Conservation (phyloP, 2,888 invertebrate species). For the Trichogramma evanescens region DNA sequence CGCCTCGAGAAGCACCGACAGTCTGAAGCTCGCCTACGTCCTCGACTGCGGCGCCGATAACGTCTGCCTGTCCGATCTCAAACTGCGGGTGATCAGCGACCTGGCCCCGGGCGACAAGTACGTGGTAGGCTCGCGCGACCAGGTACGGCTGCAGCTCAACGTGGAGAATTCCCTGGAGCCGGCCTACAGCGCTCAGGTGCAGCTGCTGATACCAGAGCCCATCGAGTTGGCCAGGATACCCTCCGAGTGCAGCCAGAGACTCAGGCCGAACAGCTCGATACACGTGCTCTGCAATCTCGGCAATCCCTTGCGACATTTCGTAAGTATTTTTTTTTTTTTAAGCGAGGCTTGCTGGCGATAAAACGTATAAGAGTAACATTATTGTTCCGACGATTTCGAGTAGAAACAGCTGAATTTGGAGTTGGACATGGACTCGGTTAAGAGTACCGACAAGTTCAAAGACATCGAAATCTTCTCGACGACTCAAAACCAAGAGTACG, state of each 20-base stretch:
- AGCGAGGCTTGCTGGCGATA: neutral
- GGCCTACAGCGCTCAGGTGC: slow-evolving; percentile 30
- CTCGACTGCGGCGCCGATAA: slow-evolving; percentile 35
- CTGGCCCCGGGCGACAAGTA: slow-evolving; percentile 11
- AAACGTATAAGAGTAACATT: neutral
- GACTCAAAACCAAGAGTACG: slow-evolving; percentile 25
- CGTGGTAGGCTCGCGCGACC: slow-evolving; percentile 25
- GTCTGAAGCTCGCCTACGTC: slow-evolving; percentile 27
- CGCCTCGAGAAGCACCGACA: neutral
- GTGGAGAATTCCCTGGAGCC: slow-evolving; percentile 35
- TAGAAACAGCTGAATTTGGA: slow-evolving; percentile 26
- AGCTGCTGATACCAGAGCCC: slow-evolving; percentile 28
- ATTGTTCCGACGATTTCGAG: slow-evolving; percentile 20
- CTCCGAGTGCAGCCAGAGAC: slow-evolving; percentile 26
- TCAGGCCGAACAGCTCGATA: slow-evolving; percentile 10
- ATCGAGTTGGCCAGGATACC: slow-evolving; percentile 30
- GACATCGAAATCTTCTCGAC: slow-evolving; percentile 3
- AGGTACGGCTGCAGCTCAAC: slow-evolving; percentile 2
- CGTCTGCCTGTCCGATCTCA: slow-evolving; percentile 28
- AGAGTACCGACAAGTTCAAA: neutral
- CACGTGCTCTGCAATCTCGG: slow-evolving; percentile 30
- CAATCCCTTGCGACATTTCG: slow-evolving; percentile 29
- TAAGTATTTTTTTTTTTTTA: neutral
- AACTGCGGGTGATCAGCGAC: slow-evolving; percentile 22
- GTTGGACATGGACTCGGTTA: slow-evolving; percentile 30